Base-by-base conservation (phyloP, 2,888 invertebrate genomes). In the Cremastobaeus sp. region DNA sequence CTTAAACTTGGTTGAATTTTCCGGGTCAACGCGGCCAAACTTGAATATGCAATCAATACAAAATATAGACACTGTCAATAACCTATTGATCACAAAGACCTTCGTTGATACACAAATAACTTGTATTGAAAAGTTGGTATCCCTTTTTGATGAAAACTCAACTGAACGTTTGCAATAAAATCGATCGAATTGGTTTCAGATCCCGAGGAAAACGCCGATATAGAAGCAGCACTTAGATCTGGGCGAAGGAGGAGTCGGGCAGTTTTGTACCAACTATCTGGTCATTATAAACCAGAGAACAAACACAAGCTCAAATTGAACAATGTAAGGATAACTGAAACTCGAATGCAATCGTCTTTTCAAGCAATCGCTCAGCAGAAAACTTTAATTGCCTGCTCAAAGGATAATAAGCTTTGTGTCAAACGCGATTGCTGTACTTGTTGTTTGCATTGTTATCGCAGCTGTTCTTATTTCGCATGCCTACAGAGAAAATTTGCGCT, bases 261-360 rank as follows among this genome's bases (percentile, higher is more conserved):
- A 37, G 97, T 98, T 69, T 93, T 98, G 76, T 98, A 98, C 90
- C 97, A 98, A 90, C 92, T 98, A 82, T 97, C 97, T 81, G 98
- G 98, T 77, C 97, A 97, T 89, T 98, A 97, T 89, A 96, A 96
- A 88, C 96, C 96, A 86, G 96, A 96, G 89, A 95, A 95, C 89
- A 95, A 97, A 90, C 94, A 93, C 79, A 97, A 97, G 90, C 91
- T 97, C 84, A 97, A 97, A 90, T 91, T 97, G 82, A 97, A 96
- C 89, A 97, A 96, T 90, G 97, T 97, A 91, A 94, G 95, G 76
- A 45, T 0, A 30, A 48, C 0, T 25, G 14, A 39, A 21, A 17
- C 9, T 25, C 32, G 15, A 34, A 34, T 37, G 11, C 32, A 32
- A 32, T 1, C 12, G n/a, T 1, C 11, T 14, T 37, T 37, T 37